These are phyloP conservation scores for Pelecanus crispus DNA, from an alignment of 2,113 vertebrate species.

Conservation along the genomic window DNA sequence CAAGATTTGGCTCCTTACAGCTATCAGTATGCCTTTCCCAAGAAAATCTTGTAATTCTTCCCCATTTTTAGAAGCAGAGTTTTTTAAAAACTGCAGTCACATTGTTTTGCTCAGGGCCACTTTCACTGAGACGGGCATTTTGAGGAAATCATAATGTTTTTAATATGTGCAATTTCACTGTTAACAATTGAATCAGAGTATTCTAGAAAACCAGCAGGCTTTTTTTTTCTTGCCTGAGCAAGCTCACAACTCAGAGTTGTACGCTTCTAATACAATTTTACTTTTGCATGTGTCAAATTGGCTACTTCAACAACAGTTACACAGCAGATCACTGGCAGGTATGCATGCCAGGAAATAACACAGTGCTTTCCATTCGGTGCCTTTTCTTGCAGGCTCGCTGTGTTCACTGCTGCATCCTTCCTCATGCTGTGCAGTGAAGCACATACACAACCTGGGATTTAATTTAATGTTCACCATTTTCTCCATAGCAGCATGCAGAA, in stretches of 20 bases:
- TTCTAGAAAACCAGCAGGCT: neutral
- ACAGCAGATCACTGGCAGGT: neutral
- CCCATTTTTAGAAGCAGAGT: neutral
- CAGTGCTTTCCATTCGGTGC: neutral
- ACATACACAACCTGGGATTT: neutral
- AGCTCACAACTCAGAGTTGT: neutral
- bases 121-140: neutral
- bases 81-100: neutral
- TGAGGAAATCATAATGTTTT: neutral
- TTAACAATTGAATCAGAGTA: neutral
- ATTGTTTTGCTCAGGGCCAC: neutral
- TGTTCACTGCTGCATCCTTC: neutral
- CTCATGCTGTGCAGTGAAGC: neutral
- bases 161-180: neutral
- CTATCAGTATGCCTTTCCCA: neutral
- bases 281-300: neutral
- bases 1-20: neutral
- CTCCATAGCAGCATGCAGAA: neutral
- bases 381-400: neutral
- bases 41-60: neutral
- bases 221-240: neutral
- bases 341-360: neutral
- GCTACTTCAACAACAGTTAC: neutral
- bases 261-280: neutral
- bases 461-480: neutral